phyloP scores from a whole-genome alignment of 2,888 invertebrate genomes.

The Zelleria hepariella region DNA sequence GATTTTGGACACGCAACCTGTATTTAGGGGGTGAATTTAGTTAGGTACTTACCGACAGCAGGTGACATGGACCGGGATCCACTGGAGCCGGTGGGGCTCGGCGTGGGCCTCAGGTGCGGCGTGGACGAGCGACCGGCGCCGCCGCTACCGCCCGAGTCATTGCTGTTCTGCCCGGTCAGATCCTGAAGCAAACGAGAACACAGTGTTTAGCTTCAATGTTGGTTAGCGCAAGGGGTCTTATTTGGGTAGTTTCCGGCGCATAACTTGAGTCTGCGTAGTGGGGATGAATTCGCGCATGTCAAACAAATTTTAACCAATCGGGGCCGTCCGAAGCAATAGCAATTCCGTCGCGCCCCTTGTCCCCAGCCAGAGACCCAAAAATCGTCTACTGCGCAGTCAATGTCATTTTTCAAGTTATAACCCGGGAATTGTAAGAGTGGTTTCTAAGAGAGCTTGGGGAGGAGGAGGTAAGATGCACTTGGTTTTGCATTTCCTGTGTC shows the following conservation, averaged over 20 bases:
- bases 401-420: too few species aligned
- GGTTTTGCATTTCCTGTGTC: too few species aligned
- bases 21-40: background rate
- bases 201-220: too few species aligned
- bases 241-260: background rate
- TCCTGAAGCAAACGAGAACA: constrained; percentile 75
- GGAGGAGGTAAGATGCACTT: background rate
- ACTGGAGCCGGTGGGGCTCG: constrained; percentile 93
- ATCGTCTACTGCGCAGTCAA: too few species aligned
- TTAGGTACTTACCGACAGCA: constrained; percentile 89
- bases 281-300: background rate
- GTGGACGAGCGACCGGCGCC: constrained; percentile 74
- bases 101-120: constrained; percentile 86
- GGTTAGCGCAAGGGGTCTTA: too few species aligned
- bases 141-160: constrained; percentile 86
- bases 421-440: background rate
- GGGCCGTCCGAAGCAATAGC: too few species aligned
- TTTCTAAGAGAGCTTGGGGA: background rate
- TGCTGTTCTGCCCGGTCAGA: constrained; percentile 88
- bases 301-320: too few species aligned
- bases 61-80: constrained; percentile 98
- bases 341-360: too few species aligned
- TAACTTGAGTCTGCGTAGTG: background rate
- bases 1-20: too few species aligned
- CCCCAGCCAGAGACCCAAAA: too few species aligned